phyloP scores from a whole-genome alignment of 2,888 invertebrate genomes.

The Spisula solida region DNA sequence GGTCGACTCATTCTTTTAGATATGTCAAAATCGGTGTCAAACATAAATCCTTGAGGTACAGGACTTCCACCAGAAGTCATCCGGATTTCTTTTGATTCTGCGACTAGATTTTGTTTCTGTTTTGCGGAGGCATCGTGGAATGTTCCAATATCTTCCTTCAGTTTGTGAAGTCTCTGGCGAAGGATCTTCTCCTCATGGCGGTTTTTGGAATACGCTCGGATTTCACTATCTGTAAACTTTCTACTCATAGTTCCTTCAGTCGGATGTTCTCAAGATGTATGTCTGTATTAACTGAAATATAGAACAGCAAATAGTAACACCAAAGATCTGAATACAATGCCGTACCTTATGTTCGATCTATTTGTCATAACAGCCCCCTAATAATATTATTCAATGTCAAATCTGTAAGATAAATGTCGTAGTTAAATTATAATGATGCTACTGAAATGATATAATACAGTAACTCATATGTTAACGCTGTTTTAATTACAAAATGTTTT shows the following conservation, averaged over 20 bases:
- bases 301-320: neutral
- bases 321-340: neutral
- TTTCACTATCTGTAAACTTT: constrained; percentile 73
- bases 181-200: constrained; percentile 72
- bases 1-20: constrained; percentile 69
- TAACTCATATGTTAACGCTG: no score
- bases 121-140: constrained; percentile 66
- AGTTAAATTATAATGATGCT: no score
- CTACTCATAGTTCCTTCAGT: constrained; percentile 38
- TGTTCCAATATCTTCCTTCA: constrained; percentile 63
- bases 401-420: no score
- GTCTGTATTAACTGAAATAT: neutral
- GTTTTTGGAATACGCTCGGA: constrained; percentile 74
- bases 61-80: constrained; percentile 73
- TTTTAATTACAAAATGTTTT: no score
- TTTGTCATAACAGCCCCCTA: neutral
- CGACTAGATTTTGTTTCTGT: constrained; percentile 64
- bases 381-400: neutral
- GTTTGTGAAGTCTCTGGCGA: constrained; percentile 55
- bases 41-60: constrained; percentile 27
- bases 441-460: no score
- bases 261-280: neutral
- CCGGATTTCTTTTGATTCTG: constrained; percentile 62
- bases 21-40: constrained; percentile 45
- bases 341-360: neutral